Base-by-base conservation (phyloP, 2,113 vertebrate genomes). In the Neopipo cinnamomea region DNA sequence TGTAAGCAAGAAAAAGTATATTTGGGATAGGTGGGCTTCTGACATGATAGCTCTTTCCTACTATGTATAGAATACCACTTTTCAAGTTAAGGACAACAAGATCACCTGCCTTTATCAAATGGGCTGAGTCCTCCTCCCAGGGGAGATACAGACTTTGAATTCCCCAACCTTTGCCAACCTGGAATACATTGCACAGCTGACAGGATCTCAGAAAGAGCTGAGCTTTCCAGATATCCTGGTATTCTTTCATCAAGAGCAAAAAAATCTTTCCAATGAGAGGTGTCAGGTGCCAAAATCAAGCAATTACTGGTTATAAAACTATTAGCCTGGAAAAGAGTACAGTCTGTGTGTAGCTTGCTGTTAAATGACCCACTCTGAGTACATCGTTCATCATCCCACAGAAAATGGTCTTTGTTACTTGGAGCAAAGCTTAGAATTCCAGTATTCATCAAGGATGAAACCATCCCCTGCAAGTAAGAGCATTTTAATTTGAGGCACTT, bases 201-300 rank as follows among this genome's bases (percentile, higher is more conserved):
- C 47, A 75, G 68, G 21, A 71, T n/a, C 35, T 65, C 76, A 63
- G 39, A 35, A 83, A 95, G 42, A 67, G 31, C 35, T 46, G 56
- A 86, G 65, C 24, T 93, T 67, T 63, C 44, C 70, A 75, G 52
- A 16, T 53, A 88, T 5, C 25, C 83, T 42, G 15, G 3, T 58
- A 24, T n/a, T 79, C 58, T 94, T 88, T 88, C 62, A 88, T 50
- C 37, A 62, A 33, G 23, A 92, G n/a, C 6, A 78, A 82, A 91
- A 53, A 66, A 52, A 52, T 66, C 28, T 72, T 85, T 89, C 63
- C 81, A 95, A 92, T 58, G 59, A 86, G 86, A 86, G 35, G 50
- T 67, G n/a, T 65, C 93, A 80, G 66, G 83, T 84, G 75, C 67
- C 88, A 92, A 93, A 93, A 92, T 58, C 71, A 77, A 77, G 70